phyloP scores from a whole-genome alignment of 2,888 invertebrate species.

The Drosophila macrospina region DNA sequence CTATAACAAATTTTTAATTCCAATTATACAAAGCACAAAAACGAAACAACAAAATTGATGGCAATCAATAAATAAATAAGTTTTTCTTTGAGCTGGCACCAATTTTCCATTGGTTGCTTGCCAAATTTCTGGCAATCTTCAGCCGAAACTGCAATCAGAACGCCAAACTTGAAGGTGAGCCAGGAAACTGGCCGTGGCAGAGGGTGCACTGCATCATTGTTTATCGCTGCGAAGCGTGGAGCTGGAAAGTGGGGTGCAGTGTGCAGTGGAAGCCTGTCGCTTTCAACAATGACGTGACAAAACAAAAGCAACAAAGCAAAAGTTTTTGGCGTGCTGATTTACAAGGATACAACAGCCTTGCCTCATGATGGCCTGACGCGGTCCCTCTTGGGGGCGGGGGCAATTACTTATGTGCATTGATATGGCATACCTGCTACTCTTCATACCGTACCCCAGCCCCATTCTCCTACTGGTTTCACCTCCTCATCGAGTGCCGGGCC shows the following conservation, averaged over 20 bases:
- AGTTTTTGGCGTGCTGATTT: constrained; percentile 73
- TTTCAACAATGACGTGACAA: constrained; percentile 71
- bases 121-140: constrained; percentile 20
- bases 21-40: constrained; percentile 65
- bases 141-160: constrained; percentile 41
- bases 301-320: constrained; percentile 60
- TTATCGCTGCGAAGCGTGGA: constrained; percentile 14
- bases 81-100: constrained; percentile 62
- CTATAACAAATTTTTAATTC: constrained; percentile 42
- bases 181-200: constrained; percentile 46
- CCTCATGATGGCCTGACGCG: neutral
- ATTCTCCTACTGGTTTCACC: neutral
- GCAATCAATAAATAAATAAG: constrained; percentile 78
- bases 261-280: constrained; percentile 27
- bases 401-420: constrained; percentile 37
- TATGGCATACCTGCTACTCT: constrained; percentile 16
- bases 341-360: constrained; percentile 68
- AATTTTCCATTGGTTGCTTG: constrained; percentile 35
- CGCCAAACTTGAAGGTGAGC: constrained; percentile 45
- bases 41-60: too few species aligned
- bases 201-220: constrained; percentile 55
- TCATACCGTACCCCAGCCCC: neutral
- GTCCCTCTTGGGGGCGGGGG: constrained; percentile 13
- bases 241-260: too few species aligned
- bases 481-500: constrained; percentile 41